These are phyloP conservation scores for Charaxes varanes DNA, from an alignment of 1,140 invertebrate genomes.

Conservation along the genomic window DNA sequence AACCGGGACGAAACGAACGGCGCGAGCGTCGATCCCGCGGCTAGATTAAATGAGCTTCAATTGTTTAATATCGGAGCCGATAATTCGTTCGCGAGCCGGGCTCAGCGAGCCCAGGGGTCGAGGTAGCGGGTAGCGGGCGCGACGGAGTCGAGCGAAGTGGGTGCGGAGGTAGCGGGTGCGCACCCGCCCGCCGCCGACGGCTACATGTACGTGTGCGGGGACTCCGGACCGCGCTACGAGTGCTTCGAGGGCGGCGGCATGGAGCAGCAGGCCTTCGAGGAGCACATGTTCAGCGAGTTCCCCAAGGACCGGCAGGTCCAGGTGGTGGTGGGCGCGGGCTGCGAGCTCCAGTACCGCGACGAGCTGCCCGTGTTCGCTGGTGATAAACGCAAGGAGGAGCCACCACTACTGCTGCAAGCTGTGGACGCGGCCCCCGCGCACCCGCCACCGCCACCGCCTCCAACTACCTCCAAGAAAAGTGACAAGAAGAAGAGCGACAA, in stretches of 20 bases:
- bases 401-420: conserved; percentile 72
- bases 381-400: conserved; percentile 71
- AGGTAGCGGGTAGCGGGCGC: conserved; percentile 36
- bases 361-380: conserved; percentile 65
- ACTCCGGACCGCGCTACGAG: conserved; percentile 49
- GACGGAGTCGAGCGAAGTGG: conserved; percentile 64
- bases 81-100: conserved; percentile 49
- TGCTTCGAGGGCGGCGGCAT: conserved; percentile 68
- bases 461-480: conserved; percentile 75
- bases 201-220: conserved; percentile 66
- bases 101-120: conserved; percentile 27
- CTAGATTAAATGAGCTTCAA: conserved; percentile 67
- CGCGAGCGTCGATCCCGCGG: conserved; percentile 61
- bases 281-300: conserved; percentile 84
- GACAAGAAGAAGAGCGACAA: conserved; percentile 91
- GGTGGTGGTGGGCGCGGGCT: conserved; percentile 81
- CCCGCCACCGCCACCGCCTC: conserved; percentile 44
- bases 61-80: conserved; percentile 70
- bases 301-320: conserved; percentile 77
- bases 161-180: conserved; percentile 60
- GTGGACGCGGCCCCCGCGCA: conserved; percentile 43
- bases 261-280: conserved; percentile 84
- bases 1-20: conserved; percentile 67
- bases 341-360: conserved; percentile 73
- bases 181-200: conserved; percentile 58